Evolutionary conservation across 2,113 vertebrate genomes (phyloP).

Genomic region (Xenopus borealis): DNA sequence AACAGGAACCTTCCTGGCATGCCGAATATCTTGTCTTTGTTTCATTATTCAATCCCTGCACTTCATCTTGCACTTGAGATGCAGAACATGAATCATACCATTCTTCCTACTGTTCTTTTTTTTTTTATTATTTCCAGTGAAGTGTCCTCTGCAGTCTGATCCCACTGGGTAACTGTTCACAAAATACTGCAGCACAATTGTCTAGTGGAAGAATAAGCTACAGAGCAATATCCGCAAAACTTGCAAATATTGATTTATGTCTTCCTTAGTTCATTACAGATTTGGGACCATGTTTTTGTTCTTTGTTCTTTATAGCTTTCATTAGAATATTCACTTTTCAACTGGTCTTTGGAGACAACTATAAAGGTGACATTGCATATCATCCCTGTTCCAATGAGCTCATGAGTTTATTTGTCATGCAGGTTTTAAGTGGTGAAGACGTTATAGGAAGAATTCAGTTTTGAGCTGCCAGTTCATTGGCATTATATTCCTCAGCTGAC

Average conservation of each 20-base stretch:
- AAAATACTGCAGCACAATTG: slow-evolving; percentile 63
- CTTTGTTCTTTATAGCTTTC: slow-evolving; percentile 58
- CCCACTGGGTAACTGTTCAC: slow-evolving; percentile 65
- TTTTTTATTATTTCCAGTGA: slow-evolving; percentile 61
- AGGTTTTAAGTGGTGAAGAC: slow-evolving; percentile 20
- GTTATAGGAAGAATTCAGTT: slow-evolving; percentile 26
- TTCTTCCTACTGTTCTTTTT: slow-evolving; percentile 67
- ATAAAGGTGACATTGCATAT: slow-evolving; percentile 56
- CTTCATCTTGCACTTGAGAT: slow-evolving; percentile 83
- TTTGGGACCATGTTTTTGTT: slow-evolving; percentile 58
- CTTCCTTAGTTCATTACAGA: slow-evolving; percentile 54
- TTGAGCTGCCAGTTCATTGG: slow-evolving; percentile 18
- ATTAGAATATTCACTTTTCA: slow-evolving; percentile 57
- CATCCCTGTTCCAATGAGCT: slow-evolving; percentile 50
- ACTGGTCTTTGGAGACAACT: slow-evolving; percentile 51
- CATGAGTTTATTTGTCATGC: slow-evolving; percentile 50
- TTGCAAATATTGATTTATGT: slow-evolving; percentile 58
- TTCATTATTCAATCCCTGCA: slow-evolving; percentile 92
- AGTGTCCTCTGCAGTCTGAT: slow-evolving; percentile 71
- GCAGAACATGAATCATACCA: slow-evolving; percentile 82
- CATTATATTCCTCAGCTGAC: slow-evolving; percentile 25
- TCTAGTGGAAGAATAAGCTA: slow-evolving; percentile 52
- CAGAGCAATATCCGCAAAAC: slow-evolving; percentile 54
- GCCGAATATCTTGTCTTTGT: slow-evolving; percentile 87
- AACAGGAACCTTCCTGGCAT: slow-evolving; percentile 90